Base-by-base conservation (phyloP, 2,888 invertebrate genomes). In the Hyppa rectilinea region DNA sequence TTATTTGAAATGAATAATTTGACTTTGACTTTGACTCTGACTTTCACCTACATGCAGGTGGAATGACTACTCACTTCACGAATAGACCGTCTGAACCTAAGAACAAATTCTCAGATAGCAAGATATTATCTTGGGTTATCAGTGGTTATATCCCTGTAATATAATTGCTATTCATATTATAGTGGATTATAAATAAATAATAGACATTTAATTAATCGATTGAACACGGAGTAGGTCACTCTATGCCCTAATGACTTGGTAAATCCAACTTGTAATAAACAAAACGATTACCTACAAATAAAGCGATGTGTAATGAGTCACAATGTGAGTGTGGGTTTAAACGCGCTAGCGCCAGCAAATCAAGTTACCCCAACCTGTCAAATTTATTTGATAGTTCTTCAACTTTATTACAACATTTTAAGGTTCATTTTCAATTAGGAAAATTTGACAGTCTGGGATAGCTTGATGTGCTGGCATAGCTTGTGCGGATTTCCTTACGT, bases 401-500 rank as follows among this genome's bases (percentile, higher is more conserved):
- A n/a, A n/a, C n/a, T n/a, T n/a, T n/a, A n/a, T n/a, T n/a, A n/a
- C n/a, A n/a, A n/a, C n/a, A n/a, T n/a, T n/a, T n/a, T n/a, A n/a
- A n/a, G n/a, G n/a, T n/a, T n/a, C n/a, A n/a, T n/a, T n/a, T n/a
- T n/a, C n/a, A n/a, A n/a, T n/a, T n/a, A n/a, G n/a, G n/a, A n/a
- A n/a, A n/a, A n/a, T n/a, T n/a, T n/a, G n/a, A n/a, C n/a, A n/a
- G n/a, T n/a, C n/a, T n/a, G n/a, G n/a, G n/a, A n/a, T n/a, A n/a
- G n/a, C n/a, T n/a, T n/a, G n/a, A n/a, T n/a, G n/a, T n/a, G n/a
- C n/a, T n/a, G n/a, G n/a, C n/a, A n/a, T n/a, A n/a, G n/a, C n/a
- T n/a, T n/a, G n/a, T n/a, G n/a, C n/a, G n/a, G n/a, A n/a, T 69
- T 72, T 71, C 76, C 65, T 72, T 43, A 74, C 50, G 50, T 29